Conservation (phyloP, 2,797 vertebrate species). For the Phrynocephalus forsythii region DNA sequence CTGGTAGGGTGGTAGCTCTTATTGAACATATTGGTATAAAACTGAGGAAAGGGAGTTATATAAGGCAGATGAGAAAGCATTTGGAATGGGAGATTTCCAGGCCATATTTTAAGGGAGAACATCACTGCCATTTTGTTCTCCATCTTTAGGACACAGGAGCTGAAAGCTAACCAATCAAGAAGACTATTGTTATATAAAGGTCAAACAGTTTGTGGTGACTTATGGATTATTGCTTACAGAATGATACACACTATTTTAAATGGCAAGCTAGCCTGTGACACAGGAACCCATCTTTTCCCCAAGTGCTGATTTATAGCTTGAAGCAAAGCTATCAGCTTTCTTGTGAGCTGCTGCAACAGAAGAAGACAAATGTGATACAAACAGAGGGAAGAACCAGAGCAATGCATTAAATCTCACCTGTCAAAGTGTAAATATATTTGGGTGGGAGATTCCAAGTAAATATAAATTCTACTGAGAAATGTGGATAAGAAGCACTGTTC, state of each 20-base stretch:
- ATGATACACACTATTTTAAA: neutral
- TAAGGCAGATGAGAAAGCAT: neutral
- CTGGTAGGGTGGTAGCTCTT: neutral
- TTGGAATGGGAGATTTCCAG: neutral
- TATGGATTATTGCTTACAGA: neutral
- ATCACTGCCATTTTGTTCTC: neutral
- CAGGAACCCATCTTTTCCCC: conserved; percentile 38
- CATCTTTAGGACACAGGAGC: neutral
- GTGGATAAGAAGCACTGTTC: neutral
- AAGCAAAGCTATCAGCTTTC: conserved; percentile 58
- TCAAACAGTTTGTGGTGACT: neutral
- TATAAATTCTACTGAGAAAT: conserved; percentile 1
- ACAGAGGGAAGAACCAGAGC: conserved; percentile 48
- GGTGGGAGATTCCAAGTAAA: neutral
- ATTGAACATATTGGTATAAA: neutral
- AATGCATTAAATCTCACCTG: conserved; percentile 60
- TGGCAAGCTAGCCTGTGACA: neutral
- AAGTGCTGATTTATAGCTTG: conserved; percentile 61
- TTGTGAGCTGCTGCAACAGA: conserved; percentile 46
- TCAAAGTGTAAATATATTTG: conserved; percentile 41
- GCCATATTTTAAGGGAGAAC: neutral
- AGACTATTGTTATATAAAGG: neutral
- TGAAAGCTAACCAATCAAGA: neutral
- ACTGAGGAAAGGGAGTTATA: neutral
- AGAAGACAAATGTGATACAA: conserved; percentile 48